phyloP scores from a whole-genome alignment of 1,140 invertebrate species.

The Bemisia tabaci region DNA sequence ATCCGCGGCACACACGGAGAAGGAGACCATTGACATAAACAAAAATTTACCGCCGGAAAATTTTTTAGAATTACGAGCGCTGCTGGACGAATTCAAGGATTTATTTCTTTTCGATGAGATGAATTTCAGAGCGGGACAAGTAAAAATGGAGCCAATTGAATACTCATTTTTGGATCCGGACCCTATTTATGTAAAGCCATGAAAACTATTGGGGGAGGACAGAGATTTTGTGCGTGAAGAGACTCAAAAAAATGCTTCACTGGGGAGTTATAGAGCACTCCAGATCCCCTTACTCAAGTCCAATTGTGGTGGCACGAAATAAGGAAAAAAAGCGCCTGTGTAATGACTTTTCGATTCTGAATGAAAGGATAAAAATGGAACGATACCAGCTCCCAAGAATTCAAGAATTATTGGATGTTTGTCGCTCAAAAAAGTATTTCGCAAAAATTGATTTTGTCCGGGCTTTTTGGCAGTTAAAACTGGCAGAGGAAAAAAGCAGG shows the following conservation, averaged over 20 bases:
- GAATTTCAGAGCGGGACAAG: background rate
- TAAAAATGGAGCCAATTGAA: background rate
- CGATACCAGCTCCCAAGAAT: background rate
- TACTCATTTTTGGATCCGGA: background rate
- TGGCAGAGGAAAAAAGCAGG: background rate
- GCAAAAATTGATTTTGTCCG: background rate
- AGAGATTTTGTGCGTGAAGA: background rate
- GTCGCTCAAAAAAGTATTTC: background rate
- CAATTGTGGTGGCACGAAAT: background rate
- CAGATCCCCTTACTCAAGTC: background rate
- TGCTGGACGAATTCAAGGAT: background rate
- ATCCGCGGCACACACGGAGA: no score
- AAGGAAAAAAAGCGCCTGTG: background rate
- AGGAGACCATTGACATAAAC: no score
- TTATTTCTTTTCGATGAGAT: background rate
- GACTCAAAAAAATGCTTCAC: background rate
- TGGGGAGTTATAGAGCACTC: background rate
- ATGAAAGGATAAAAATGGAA: background rate
- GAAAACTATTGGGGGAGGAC: background rate
- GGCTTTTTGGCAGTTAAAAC: background rate
- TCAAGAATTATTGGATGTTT: background rate
- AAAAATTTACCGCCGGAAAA: background rate
- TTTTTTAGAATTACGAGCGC: background rate
- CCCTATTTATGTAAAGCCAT: background rate
- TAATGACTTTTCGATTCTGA: background rate